Evolutionary conservation across 2,888 invertebrate species (phyloP).

Genomic region (Stenurella melanura): DNA sequence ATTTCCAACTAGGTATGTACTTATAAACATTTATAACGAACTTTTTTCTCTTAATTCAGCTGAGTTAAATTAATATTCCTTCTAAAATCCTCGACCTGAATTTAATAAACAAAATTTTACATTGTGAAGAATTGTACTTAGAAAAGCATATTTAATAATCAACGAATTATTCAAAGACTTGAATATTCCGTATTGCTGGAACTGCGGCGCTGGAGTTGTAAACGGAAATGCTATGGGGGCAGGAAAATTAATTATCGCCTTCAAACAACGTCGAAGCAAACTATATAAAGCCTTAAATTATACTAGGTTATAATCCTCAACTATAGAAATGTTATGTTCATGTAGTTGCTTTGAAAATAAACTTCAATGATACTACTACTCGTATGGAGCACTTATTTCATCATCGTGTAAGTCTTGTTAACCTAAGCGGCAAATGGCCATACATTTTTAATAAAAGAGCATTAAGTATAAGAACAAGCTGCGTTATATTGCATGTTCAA

Average conservation of each 20-base stretch:
- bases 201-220: neutral
- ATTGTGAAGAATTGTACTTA: neutral
- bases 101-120: too few relatives aligned
- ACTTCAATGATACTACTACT: neutral
- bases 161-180: neutral
- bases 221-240: neutral
- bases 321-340: neutral
- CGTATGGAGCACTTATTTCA: neutral
- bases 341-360: neutral
- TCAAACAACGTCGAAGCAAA: neutral
- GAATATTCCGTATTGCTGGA: neutral
- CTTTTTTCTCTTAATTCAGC: too few relatives aligned
- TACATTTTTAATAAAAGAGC: neutral
- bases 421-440: neutral
- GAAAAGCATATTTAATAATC: neutral
- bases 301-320: neutral
- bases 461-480: neutral
- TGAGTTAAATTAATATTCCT: too few relatives aligned
- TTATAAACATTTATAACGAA: too few relatives aligned
- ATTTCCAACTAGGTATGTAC: too few relatives aligned
- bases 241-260: neutral
- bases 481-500: too few relatives aligned
- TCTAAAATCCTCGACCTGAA: too few relatives aligned
- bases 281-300: neutral
- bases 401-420: neutral